Base-by-base conservation (phyloP, 2,888 invertebrate species). In the Tinea semifulvella region DNA sequence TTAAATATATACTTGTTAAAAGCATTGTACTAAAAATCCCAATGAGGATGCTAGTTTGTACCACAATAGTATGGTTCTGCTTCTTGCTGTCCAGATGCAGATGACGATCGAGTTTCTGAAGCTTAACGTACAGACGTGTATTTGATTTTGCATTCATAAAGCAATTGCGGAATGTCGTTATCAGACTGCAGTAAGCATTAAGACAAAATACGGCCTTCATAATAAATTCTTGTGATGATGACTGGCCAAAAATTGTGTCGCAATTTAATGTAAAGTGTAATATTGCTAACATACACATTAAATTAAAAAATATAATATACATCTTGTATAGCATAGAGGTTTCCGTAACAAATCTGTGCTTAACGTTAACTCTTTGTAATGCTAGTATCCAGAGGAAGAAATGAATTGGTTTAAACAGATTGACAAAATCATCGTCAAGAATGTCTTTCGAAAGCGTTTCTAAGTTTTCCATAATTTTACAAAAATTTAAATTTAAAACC, bases 351-450 rank as follows among this genome's bases (percentile, higher is more conserved):
- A 61, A 74, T 49, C 58, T 61, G 48, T 67, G 52, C 38, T 65
- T 53, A 2, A 72, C 55, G 10, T 58, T 51, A 0, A 72, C 62
- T 26, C 65, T 58, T 20, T 61, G 55, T n/a, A 59, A 56, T 2
- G 71, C 73, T 0, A 68, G 44, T 8, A 61, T 13, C 2, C 46
- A 52, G 48, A 65, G 61, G 2, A 61, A 27, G 2, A 51, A 45
- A 46, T 68, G 65, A 19, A 62, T 52, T 0, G 62, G 60, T 50
- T 50, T 53, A 43, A 71, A 73, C 26, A 64, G 53, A 45, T 52
- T 48, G 6, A 65, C 49, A 22, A 73, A 70, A 20, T 69, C 63
- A 3, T 69, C 62, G 19, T 66, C 64, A 31, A 74, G 50, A 14
- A 68, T 57, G 47, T 72, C 69, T 16, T 52, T 54, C 1, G 61